Conservation (phyloP, 2,797 vertebrate genomes). For the Yasuhikotakia modesta region DNA sequence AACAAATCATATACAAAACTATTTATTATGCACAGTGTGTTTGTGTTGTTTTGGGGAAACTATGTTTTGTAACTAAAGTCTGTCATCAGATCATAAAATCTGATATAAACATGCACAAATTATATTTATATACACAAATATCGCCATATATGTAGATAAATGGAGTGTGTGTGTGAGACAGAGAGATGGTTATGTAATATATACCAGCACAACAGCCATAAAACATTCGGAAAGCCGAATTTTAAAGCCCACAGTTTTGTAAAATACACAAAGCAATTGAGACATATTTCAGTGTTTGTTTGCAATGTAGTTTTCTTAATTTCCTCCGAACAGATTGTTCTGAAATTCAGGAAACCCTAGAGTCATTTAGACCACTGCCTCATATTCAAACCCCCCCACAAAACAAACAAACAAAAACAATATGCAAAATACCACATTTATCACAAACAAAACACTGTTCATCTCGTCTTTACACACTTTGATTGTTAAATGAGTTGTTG, state of each 20-base stretch:
- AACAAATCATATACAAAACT: neutral
- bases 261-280: neutral
- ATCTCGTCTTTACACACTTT: neutral
- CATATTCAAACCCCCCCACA: slow-evolving; percentile 5
- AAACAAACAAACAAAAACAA: slow-evolving; percentile 6
- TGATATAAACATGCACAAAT: no score
- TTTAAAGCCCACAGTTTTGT: neutral
- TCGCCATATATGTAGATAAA: no score
- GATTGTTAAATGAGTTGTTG: no score
- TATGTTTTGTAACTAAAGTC: neutral
- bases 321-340: slow-evolving; percentile 33
- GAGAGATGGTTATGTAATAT: no score
- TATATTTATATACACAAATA: no score
- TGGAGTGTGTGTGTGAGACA: no score
- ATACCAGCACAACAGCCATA: no score
- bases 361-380: slow-evolving; percentile 41
- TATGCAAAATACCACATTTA: neutral
- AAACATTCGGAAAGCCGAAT: neutral
- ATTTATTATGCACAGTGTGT: slow-evolving; percentile 1
- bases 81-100: no score
- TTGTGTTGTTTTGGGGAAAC: neutral
- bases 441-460: neutral
- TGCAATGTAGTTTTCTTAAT: slow-evolving; percentile 17
- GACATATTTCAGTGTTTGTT: slow-evolving; percentile 12
- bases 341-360: slow-evolving; percentile 41